A percentile compares a stretch with the other conserved stretches of the same genome.
Evolutionary conservation across 2,797 vertebrate genomes (phyloP).

Genomic region (Silurus lanzhouensis): DNA sequence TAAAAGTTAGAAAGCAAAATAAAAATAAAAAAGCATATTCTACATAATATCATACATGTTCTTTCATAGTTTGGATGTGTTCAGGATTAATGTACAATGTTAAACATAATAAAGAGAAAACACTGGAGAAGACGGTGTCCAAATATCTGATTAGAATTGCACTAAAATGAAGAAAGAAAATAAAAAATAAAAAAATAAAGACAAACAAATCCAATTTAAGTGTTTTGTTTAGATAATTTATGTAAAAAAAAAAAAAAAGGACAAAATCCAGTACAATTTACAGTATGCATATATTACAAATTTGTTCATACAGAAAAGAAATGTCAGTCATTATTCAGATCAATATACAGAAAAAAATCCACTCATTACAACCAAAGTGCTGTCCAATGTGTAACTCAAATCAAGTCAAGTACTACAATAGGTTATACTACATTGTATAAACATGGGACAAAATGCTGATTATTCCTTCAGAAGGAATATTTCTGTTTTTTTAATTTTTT

Average conservation of each 20-base stretch:
- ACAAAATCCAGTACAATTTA: slow-evolving; percentile 28
- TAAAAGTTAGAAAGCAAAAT: too few species aligned
- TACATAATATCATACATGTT: too few species aligned
- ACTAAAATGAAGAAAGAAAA: too few species aligned
- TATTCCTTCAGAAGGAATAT: background rate
- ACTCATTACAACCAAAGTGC: background rate
- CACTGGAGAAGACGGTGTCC: too few species aligned
- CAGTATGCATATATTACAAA: slow-evolving; percentile 36
- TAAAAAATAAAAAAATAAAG: too few species aligned
- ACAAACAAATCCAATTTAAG: background rate
- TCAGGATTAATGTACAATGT: too few species aligned
- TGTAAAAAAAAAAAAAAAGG: background rate
- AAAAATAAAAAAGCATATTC: too few species aligned
- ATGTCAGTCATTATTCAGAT: background rate
- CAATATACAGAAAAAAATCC: background rate
- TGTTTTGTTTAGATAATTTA: slow-evolving; percentile 12
- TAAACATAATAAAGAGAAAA: too few species aligned
- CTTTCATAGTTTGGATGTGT: too few species aligned
- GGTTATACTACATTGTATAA: background rate
- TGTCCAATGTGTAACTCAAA: background rate
- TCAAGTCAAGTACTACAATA: background rate
- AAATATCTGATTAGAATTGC: too few species aligned
- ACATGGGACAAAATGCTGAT: background rate
- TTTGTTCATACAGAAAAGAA: slow-evolving; percentile 16
- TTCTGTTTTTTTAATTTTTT: background rate